phyloP scores from a whole-genome alignment of 1,140 invertebrate species.

The Anoplophora glabripennis region DNA sequence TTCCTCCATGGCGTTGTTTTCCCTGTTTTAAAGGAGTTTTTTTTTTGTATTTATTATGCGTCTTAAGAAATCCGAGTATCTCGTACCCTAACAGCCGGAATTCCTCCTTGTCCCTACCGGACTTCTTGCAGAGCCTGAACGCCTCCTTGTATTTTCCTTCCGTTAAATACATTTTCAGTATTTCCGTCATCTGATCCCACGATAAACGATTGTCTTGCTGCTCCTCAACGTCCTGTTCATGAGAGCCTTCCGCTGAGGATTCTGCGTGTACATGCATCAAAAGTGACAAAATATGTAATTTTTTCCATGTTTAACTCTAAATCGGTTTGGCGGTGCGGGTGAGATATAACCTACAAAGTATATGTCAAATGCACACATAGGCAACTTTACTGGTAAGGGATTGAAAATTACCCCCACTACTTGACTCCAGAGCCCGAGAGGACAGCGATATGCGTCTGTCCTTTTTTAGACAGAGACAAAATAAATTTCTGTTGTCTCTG shows the following conservation, averaged over 20 bases:
- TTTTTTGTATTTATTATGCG: no score
- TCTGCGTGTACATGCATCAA: not conserved
- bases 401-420: no score
- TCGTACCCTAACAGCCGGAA: not conserved
- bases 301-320: not conserved
- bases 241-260: not conserved
- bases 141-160: slow-evolving; percentile 33
- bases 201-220: slow-evolving; percentile 13
- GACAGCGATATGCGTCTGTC: no score
- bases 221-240: slow-evolving; percentile 21
- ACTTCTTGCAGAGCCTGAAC: slow-evolving; percentile 24
- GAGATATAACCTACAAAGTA: no score
- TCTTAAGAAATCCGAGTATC: not conserved
- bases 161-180: slow-evolving; percentile 29
- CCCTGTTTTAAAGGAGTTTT: no score
- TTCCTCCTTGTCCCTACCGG: slow-evolving; percentile 14
- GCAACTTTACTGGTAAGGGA: no score
- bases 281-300: not conserved
- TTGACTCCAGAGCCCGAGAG: no score
- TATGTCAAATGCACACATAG: no score
- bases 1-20: slow-evolving; percentile 17
- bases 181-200: slow-evolving; percentile 9
- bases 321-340: no score
- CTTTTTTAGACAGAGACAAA: no score
- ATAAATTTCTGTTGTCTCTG: no score